phyloP scores from a whole-genome alignment of 2,888 invertebrate genomes.

The Nasonia oneida region DNA sequence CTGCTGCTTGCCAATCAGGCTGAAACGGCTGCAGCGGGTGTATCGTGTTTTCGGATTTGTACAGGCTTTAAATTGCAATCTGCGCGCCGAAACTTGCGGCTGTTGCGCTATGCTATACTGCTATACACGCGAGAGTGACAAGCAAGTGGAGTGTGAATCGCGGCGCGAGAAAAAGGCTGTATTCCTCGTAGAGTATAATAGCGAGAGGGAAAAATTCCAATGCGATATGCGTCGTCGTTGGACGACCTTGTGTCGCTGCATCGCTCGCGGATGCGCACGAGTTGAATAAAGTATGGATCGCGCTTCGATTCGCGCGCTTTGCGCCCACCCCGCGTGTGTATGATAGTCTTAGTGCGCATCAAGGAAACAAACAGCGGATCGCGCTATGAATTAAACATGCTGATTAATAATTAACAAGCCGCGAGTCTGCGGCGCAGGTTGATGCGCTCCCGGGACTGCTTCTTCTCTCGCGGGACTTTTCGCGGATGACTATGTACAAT shows the following conservation, averaged over 20 bases:
- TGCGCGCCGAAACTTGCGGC: background rate
- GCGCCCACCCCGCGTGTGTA: background rate
- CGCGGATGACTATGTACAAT: background rate
- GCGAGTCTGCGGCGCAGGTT: slow-evolving; percentile 66
- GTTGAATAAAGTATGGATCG: slow-evolving; percentile 26
- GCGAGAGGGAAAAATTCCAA: background rate
- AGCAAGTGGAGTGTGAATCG: background rate
- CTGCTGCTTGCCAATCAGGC: slow-evolving; percentile 36
- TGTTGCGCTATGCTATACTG: background rate
- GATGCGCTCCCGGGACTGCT: slow-evolving; percentile 57
- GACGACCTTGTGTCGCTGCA: slow-evolving; percentile 45
- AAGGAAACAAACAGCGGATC: slow-evolving; percentile 78
- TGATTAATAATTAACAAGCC: slow-evolving; percentile 79
- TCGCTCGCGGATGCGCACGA: slow-evolving; percentile 19
- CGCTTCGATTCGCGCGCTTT: slow-evolving; percentile 13
- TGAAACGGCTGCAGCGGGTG: slow-evolving; percentile 21
- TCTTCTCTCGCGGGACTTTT: slow-evolving; percentile 11
- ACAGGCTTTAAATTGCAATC: background rate
- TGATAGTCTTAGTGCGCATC: slow-evolving; percentile 74
- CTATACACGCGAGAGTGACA: background rate
- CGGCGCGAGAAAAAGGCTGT: background rate
- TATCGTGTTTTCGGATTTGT: slow-evolving; percentile 16
- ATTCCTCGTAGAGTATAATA: too few species aligned
- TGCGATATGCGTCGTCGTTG: background rate
- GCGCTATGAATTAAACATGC: slow-evolving; percentile 79